phyloP scores from a whole-genome alignment of 2,888 invertebrate genomes.

The Lamproptera curius region DNA sequence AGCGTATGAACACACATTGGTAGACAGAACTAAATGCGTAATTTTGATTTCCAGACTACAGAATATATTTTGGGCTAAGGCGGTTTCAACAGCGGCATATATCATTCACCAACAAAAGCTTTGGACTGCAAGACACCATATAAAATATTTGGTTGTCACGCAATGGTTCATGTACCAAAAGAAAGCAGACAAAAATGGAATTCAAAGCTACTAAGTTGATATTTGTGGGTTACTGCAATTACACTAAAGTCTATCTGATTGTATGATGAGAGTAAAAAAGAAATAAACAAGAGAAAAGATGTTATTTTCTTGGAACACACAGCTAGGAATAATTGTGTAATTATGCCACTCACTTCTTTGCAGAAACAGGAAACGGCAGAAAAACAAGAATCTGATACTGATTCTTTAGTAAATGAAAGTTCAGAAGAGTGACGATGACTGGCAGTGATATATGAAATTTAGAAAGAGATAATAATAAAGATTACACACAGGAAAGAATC shows the following conservation, averaged over 20 bases:
- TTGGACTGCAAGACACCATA: conserved; percentile 14
- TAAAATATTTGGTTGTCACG: conserved; percentile 23
- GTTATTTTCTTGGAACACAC: conserved; percentile 19
- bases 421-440: conserved; percentile 9
- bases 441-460: conserved; percentile 11
- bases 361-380: background rate
- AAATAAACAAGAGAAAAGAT: conserved; percentile 24
- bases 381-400: background rate
- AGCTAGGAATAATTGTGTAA: no score
- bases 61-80: conserved; percentile 16
- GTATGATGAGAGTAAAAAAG: conserved; percentile 7
- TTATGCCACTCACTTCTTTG: background rate
- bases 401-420: conserved; percentile 12
- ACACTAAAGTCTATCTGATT: conserved; percentile 17
- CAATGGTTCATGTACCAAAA: conserved; percentile 24
- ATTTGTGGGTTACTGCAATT: conserved; percentile 4
- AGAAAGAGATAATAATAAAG: conserved; percentile 7
- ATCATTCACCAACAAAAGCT: conserved; percentile 7
- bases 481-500: conserved; percentile 1
- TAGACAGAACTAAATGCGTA: conserved; percentile 21
- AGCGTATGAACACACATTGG: conserved; percentile 26
- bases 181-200: conserved; percentile 25
- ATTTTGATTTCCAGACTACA: conserved; percentile 5
- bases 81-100: conserved; percentile 9
- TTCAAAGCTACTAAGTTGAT: conserved; percentile 15